These are phyloP conservation scores for Onthophagus sagittarius DNA, from an alignment of 2,888 invertebrate species.

Conservation along the genomic window DNA sequence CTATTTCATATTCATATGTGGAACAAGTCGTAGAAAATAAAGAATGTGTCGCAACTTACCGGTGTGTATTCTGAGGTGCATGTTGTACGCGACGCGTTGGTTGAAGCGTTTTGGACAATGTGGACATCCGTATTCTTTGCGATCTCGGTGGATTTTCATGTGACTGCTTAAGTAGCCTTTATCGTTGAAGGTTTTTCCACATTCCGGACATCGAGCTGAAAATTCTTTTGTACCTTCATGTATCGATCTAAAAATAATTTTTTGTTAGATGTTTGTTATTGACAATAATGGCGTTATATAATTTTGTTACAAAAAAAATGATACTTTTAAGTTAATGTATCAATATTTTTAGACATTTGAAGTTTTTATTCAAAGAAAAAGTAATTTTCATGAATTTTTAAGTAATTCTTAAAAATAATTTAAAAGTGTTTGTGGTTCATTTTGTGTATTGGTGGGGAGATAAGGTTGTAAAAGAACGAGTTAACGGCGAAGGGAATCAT, in stretches of 20 bases:
- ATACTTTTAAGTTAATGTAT: too few relatives aligned
- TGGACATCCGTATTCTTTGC: constrained; percentile 76
- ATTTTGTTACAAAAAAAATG: too few relatives aligned
- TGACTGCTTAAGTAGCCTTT: constrained; percentile 80
- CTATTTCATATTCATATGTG: too few relatives aligned
- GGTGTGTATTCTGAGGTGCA: constrained; percentile 81
- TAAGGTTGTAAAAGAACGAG: too few relatives aligned
- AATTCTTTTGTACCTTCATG: constrained; percentile 82
- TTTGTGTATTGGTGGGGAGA: too few relatives aligned
- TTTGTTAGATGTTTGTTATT: neutral
- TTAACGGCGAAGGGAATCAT: too few relatives aligned
- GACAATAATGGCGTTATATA: too few relatives aligned
- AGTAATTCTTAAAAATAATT: too few relatives aligned
- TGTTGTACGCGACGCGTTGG: constrained; percentile 82
- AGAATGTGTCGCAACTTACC: constrained; percentile 45
- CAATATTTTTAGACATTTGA: too few relatives aligned
- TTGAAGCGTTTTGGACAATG: constrained; percentile 82
- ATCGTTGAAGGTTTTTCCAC: constrained; percentile 81
- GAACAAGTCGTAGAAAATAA: neutral
- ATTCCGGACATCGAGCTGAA: constrained; percentile 68
- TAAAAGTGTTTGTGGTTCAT: too few relatives aligned
- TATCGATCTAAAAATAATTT: constrained; percentile 53
- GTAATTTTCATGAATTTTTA: too few relatives aligned
- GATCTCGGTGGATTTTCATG: constrained; percentile 80
- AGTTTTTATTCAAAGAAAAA: too few relatives aligned